Conservation (phyloP, 92 coral and sea anemone species). For the Isaurus tuberculatus region DNA sequence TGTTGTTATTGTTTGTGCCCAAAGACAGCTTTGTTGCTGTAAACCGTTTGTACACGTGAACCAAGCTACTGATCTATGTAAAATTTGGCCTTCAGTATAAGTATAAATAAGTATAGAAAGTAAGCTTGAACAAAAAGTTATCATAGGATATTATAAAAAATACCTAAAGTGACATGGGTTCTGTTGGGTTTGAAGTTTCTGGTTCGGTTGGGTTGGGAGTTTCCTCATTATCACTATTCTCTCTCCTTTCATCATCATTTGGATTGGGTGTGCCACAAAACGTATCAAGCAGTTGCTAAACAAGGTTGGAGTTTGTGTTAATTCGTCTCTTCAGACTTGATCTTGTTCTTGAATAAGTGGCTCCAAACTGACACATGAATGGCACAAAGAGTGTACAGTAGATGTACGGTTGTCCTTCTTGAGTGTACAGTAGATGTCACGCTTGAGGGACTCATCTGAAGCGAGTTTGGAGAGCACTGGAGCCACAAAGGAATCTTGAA, state of each 20-base stretch:
- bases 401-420: conserved; percentile 37
- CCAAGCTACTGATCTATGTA: too few species aligned
- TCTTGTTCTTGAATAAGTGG: conserved; percentile 44
- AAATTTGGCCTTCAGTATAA: conserved; percentile 35
- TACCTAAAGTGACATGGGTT: conserved; percentile 44
- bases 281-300: conserved; percentile 39
- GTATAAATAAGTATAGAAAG: conserved; percentile 41
- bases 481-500: conserved; percentile 39
- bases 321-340: conserved; percentile 51
- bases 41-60: too few species aligned
- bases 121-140: conserved; percentile 36
- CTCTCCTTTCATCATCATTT: conserved; percentile 43
- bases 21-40: too few species aligned
- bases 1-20: too few species aligned
- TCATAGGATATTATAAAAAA: conserved; percentile 30
- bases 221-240: conserved; percentile 33
- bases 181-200: conserved; percentile 23
- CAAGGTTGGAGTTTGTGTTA: conserved; percentile 41
- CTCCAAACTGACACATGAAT: conserved; percentile 47
- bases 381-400: conserved; percentile 46
- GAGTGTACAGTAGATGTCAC: conserved; percentile 43
- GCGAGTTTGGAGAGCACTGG: conserved; percentile 37
- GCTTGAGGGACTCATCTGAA: conserved; percentile 50
- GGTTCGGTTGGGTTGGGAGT: conserved; percentile 27
- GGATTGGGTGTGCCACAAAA: conserved; percentile 31